A percentile compares a stretch with the other conserved stretches of the same genome.
Conservation (phyloP, 2,888 invertebrate species). For the Taenaris catops region DNA sequence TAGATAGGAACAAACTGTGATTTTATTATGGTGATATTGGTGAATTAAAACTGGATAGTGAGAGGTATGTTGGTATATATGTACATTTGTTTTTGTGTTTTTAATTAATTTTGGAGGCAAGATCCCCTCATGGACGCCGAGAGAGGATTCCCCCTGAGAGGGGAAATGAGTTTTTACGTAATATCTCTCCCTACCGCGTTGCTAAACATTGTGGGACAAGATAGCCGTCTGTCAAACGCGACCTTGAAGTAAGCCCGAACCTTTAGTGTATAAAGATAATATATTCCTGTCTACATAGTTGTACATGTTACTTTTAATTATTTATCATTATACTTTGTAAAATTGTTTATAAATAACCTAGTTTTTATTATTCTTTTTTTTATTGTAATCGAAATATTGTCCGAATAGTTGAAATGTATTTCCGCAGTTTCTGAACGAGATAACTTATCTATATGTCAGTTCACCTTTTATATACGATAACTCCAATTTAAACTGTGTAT, state of each 20-base stretch:
- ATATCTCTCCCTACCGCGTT: constrained; percentile 44
- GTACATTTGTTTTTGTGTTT: constrained; percentile 32
- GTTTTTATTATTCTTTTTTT: no score
- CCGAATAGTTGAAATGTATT: constrained; percentile 8
- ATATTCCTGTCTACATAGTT: constrained; percentile 19
- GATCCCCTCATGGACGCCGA: constrained; percentile 17
- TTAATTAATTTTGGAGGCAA: constrained; percentile 39
- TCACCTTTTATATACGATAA: no score
- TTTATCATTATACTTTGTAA: background rate
- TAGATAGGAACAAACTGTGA: constrained; percentile 76
- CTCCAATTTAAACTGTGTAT: no score
- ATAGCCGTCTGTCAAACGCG: constrained; percentile 59
- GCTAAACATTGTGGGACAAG: constrained; percentile 47
- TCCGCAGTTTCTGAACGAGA: constrained; percentile 8
- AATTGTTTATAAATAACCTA: background rate
- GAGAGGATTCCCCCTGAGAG: constrained; percentile 31
- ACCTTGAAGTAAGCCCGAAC: constrained; percentile 67
- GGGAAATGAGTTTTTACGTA: constrained; percentile 53
- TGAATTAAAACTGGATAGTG: constrained; percentile 58
- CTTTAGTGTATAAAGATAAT: constrained; percentile 70
- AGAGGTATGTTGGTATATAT: constrained; percentile 67
- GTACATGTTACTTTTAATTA: background rate
- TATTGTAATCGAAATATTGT: constrained; percentile 8
- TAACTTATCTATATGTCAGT: constrained; percentile 14
- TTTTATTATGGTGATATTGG: constrained; percentile 76